Base-by-base conservation (phyloP, 2,888 invertebrate species). In the Parascotia fuliginaria region DNA sequence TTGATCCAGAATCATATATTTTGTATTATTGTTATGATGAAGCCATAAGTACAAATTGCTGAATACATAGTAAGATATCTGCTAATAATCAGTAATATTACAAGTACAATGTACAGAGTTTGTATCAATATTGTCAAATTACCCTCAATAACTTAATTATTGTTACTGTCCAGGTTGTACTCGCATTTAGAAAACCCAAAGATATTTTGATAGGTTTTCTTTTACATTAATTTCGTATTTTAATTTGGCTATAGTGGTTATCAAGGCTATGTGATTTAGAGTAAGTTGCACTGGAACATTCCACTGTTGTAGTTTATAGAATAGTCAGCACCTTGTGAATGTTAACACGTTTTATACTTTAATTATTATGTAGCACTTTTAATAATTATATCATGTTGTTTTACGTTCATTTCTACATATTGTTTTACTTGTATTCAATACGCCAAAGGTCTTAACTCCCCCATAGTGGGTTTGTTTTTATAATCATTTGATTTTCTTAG, bases 231-330 rank as follows among this genome's bases (percentile, higher is more conserved):
- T 65, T 58, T 66, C 59, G 58, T 52, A 61, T 76, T 75, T 73
- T 76, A 72, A 64, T 65, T 71, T 70, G 74, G 49, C 68, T 67
- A 76, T 73, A 77, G 70, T 60, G 29, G 37, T 58, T 59, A 52
- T 70, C 77, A 86, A 85, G 81, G 83, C 85, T 87, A 85, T 85
- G 91, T 91, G 91, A 91, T 90, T 80, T 88, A 86, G 82, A 76
- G 51, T 90, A 89, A 88, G 89, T 72, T 74, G 83, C 88, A 88
- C 87, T 53, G 54, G 70, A 75, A 79, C 89, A 89, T 90, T 89
- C 91, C 90, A 88, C 84, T 83, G 77, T 88, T 89, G 89, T 89
- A 88, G 89, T 90, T 83, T 78, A 74, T 85, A 83, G 77, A 76
- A 61, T 87, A 86, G 77, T 66, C 65, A 56, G 65, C 64, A 78